Evolutionary conservation across 2,888 invertebrate species (phyloP), one percentile per base, ranked within the genome.

Genomic region (Spodoptera exigua): DNA sequence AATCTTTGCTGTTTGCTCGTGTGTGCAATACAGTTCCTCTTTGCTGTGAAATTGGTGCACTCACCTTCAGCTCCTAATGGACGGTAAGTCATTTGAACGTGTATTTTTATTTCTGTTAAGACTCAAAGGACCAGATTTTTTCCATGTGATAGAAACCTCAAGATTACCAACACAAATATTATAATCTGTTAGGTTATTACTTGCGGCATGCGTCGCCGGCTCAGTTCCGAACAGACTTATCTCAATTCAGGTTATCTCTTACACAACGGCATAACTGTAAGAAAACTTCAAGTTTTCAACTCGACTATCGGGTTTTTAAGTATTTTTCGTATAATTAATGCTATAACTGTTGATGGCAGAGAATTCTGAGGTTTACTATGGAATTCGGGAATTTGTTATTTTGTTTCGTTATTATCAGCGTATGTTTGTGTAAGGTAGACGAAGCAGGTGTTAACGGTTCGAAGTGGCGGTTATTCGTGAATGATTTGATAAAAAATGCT

Each of bases 21-120:
- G 82, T 98, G 98, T 95, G 97, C 98, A 80, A 97, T 98, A 85
- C 98, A 99, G 95, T 98, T 98, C 94, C 95, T 98, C 85, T 98
- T 98, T 88, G 98, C 98, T 46, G 97, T 98, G 76, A 98, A 98
- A 94, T 95, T 99, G 89, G 96, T 98, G 84, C 97, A 98, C 86
- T 97, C 97, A 52, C 97, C 97, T 46, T 96, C 97, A 83, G 97
- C 97, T 59, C 97, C 97, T 79, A 97, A 96, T 80, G 96, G 96
- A 84, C 96, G 94, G 94, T 94, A 83, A 92, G 93, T 91, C 40
- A 4, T 52, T 17, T 17, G 44, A 52, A 48, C 51, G 49, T n/a
- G 48, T 52, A 37, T 45, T 52, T 37, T 5, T 44, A 21, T 51
- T 46, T 66, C 36, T 39, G 44, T 17, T 39, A 13, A n/a, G 17